Percentiles rank a stretch among this genome's conserved stretches.
Evolutionary conservation across 2,888 invertebrate genomes (phyloP).

Genomic region (Rhagonycha lutea): DNA sequence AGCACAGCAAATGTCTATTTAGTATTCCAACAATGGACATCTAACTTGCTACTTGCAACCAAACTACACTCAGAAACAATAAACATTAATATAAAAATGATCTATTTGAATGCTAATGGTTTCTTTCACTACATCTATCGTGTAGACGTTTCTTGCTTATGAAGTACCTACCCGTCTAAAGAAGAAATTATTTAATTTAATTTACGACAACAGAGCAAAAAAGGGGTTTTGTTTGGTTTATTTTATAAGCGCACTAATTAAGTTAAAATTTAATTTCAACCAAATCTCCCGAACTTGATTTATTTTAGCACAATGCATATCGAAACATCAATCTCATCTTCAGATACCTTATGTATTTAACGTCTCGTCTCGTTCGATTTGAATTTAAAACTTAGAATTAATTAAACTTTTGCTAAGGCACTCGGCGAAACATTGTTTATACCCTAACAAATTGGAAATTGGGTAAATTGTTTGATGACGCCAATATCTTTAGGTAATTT

Average conservation of each 20-base stretch:
- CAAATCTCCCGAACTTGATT: not conserved
- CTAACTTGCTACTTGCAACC: conserved; percentile 33
- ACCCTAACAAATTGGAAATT: not conserved
- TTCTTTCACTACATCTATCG: conserved; percentile 3
- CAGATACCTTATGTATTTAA: not conserved
- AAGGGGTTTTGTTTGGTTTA: not conserved
- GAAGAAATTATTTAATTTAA: not conserved
- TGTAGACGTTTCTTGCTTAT: not conserved
- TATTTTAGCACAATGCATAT: not conserved
- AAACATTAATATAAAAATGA: conserved; percentile 31
- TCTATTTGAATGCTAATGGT: conserved; percentile 30
- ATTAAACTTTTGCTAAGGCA: not conserved
- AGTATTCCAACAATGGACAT: conserved; percentile 35
- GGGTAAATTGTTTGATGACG: not conserved
- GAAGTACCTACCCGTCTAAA: not conserved
- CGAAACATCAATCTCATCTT: not conserved
- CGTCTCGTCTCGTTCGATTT: not conserved
- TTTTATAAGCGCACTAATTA: not conserved
- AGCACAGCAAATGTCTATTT: conserved; percentile 36
- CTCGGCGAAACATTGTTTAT: not conserved
- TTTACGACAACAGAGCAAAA: not conserved
- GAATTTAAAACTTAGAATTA: not conserved
- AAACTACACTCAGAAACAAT: conserved; percentile 37
- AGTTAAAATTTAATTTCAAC: not conserved
- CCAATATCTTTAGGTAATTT: conserved; percentile 12